Evolutionary conservation across 2,113 vertebrate genomes (phyloP).

Genomic region (Okapia johnstoni): DNA sequence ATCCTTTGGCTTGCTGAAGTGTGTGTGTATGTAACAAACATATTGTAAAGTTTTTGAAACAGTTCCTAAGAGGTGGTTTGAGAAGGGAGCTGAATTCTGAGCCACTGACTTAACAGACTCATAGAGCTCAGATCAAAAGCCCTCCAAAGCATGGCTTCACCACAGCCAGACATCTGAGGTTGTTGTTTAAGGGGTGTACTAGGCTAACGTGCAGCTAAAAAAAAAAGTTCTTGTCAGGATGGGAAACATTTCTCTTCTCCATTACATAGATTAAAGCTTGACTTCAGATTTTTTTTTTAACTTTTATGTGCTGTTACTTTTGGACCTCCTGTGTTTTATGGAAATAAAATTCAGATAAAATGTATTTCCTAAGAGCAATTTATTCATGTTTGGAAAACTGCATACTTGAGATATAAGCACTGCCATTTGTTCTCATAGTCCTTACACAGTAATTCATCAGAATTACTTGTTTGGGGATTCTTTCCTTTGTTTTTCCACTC

Average conservation of each 20-base stretch:
- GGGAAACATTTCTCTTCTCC: neutral
- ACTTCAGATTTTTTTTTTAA: neutral
- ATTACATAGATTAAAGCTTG: neutral
- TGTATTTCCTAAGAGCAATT: slow-evolving; percentile 41
- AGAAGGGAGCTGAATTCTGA: neutral
- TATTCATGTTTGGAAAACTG: slow-evolving; percentile 55
- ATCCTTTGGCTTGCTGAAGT: neutral
- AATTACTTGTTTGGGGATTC: slow-evolving; percentile 52
- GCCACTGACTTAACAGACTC: slow-evolving; percentile 1
- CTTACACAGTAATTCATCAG: slow-evolving; percentile 41
- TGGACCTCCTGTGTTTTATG: neutral
- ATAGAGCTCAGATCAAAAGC: slow-evolving; percentile 21
- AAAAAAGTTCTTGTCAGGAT: neutral
- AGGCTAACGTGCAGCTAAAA: neutral
- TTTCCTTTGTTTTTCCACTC: slow-evolving; percentile 62
- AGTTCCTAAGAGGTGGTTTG: neutral
- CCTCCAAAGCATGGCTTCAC: neutral
- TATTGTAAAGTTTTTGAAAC: neutral
- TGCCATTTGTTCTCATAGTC: slow-evolving; percentile 35
- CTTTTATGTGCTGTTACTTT: slow-evolving; percentile 32
- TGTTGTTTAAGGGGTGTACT: neutral
- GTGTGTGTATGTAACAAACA: neutral
- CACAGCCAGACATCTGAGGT: neutral
- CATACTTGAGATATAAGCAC: slow-evolving; percentile 36
- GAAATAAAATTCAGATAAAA: slow-evolving; percentile 62